A percentile compares a stretch with the other conserved stretches of the same genome.
Evolutionary conservation across 1,140 invertebrate species (phyloP).

Genomic region (Brachystomella parvula): DNA sequence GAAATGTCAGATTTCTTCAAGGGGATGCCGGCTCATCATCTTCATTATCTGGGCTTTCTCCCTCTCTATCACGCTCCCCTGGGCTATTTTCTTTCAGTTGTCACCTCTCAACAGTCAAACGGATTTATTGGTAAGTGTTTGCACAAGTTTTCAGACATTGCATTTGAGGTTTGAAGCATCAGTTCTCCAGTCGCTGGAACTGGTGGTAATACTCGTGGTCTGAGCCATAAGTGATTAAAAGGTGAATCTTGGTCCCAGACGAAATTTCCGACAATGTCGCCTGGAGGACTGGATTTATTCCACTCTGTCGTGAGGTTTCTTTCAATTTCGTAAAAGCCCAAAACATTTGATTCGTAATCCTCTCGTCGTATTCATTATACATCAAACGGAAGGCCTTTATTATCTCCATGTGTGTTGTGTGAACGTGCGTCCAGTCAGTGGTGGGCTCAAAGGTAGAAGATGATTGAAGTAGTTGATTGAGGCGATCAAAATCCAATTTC

Average conservation of each 20-base stretch:
- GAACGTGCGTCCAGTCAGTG: background rate
- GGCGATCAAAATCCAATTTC: background rate
- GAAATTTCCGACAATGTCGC: background rate
- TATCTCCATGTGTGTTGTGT: background rate
- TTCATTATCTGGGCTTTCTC: conserved; percentile 47
- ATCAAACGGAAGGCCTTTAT: background rate
- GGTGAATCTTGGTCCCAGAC: background rate
- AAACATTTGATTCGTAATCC: conserved; percentile 3
- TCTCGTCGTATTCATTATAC: background rate
- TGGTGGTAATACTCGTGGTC: background rate
- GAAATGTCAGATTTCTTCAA: conserved; percentile 45
- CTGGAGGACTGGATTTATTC: background rate
- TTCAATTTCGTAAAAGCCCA: background rate
- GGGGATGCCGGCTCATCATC: conserved; percentile 44
- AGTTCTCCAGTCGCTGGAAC: too few species aligned
- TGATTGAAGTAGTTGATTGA: background rate
- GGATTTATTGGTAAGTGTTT: conserved; percentile 31
- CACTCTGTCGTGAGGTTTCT: background rate
- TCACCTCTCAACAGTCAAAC: conserved; percentile 23
- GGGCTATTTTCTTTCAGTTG: conserved; percentile 48
- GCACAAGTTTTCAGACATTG: background rate
- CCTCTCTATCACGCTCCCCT: conserved; percentile 46
- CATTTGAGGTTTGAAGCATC: background rate
- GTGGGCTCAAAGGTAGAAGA: background rate
- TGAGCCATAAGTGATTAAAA: background rate